Percentiles rank a stretch among this genome's conserved stretches.
phyloP scores from a whole-genome alignment of 2,113 vertebrate genomes.

The Tyrannus savana region DNA sequence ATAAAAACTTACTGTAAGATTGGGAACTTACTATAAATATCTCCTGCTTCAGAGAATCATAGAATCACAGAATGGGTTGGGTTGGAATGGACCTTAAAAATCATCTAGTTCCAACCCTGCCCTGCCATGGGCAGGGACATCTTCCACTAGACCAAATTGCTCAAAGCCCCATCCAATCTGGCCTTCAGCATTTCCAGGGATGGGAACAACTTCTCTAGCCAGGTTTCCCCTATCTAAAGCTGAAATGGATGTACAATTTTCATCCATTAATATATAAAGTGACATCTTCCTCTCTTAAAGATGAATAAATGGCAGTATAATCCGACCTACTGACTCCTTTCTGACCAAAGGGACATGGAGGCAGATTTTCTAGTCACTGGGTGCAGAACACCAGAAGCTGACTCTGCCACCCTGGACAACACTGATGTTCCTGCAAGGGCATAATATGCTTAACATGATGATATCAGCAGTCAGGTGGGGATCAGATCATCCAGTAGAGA shows the following conservation, averaged over 20 bases:
- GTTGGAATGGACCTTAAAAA: not conserved
- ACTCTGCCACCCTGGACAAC: not conserved
- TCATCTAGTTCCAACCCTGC: not conserved
- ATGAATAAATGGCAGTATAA: not conserved
- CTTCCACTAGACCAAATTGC: not conserved
- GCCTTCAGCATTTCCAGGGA: not conserved
- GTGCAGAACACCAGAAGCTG: not conserved
- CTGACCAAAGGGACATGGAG: not conserved
- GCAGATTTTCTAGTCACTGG: not conserved
- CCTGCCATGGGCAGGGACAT: not conserved
- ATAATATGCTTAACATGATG: not conserved
- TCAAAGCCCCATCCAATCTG: not conserved
- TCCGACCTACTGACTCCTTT: not conserved
- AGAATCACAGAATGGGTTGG: not conserved
- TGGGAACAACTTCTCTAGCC: not conserved
- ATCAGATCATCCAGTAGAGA: not conserved
- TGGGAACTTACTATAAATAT: not conserved
- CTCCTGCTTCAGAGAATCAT: not conserved
- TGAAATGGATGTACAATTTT: not conserved
- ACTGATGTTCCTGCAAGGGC: not conserved
- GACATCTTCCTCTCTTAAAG: not conserved
- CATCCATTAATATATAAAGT: not conserved
- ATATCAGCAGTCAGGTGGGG: rapidly evolving
- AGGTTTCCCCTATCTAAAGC: not conserved
- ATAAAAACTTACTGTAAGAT: not conserved